Conservation (phyloP, 1,140 invertebrate species). For the Papilio xuthus region DNA sequence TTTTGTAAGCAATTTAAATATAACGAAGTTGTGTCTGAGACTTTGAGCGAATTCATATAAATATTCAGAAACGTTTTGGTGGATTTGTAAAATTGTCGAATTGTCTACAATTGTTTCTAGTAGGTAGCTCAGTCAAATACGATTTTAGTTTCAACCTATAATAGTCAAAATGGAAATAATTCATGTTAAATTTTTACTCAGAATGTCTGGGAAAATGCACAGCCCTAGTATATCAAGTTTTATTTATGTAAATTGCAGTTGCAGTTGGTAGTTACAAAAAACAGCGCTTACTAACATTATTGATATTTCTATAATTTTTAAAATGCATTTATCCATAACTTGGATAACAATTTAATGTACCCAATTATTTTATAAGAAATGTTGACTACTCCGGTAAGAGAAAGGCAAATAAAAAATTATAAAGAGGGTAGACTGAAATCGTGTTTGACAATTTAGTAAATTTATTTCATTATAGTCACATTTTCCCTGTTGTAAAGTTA, state of each 20-base stretch:
- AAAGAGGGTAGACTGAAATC: neutral
- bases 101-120: neutral
- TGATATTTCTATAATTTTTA: neutral
- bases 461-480: slow-evolving; percentile 30
- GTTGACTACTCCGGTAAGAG: neutral
- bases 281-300: neutral
- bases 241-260: neutral
- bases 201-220: too few relatives aligned
- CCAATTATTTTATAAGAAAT: neutral
- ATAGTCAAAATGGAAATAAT: neutral
- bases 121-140: neutral
- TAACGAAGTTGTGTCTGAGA: slow-evolving; percentile 59
- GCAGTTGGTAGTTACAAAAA: neutral
- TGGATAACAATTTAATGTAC: neutral
- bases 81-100: neutral
- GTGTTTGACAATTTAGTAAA: slow-evolving; percentile 32
- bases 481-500: slow-evolving; percentile 25
- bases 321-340: neutral
- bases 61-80: neutral
- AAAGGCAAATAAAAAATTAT: neutral
- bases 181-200: too few relatives aligned
- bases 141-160: slow-evolving; percentile 1
- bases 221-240: neutral
- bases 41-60: slow-evolving; percentile 38
- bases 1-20: slow-evolving; percentile 54